These are phyloP conservation scores for Heliornis fulica DNA, from an alignment of 2,113 vertebrate species.

Conservation along the genomic window DNA sequence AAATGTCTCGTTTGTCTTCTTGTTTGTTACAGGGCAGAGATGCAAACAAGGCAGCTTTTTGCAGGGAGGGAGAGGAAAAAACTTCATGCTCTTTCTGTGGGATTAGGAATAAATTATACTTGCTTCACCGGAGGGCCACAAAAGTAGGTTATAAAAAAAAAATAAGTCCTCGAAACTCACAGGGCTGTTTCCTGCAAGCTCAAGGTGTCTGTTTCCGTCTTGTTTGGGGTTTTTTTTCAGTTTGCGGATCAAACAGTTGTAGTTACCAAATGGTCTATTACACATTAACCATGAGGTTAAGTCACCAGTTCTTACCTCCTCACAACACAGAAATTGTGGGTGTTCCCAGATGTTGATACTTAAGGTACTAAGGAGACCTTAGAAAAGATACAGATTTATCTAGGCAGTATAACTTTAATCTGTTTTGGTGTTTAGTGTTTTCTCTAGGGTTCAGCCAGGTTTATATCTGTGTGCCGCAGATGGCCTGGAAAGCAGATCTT, in stretches of 20 bases:
- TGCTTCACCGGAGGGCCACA: not conserved
- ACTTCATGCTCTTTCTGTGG: not conserved
- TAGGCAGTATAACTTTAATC: not conserved
- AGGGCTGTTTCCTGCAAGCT: not conserved
- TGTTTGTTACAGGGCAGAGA: slow-evolving; percentile 37
- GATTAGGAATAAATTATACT: not conserved
- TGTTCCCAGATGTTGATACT: not conserved
- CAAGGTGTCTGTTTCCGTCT: not conserved
- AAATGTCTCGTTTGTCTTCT: slow-evolving; percentile 33
- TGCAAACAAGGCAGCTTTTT: slow-evolving; percentile 29
- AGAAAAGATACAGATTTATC: fast-evolving
- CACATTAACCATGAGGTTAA: not conserved
- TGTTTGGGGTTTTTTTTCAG: not conserved
- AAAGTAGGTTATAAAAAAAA: slow-evolving; percentile 15
- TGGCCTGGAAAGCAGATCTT: not conserved
- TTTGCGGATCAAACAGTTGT: not conserved
- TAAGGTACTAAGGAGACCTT: not conserved
- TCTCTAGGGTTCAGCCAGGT: not conserved
- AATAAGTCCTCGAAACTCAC: not conserved
- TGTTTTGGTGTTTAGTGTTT: not conserved
- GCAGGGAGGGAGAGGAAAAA: not conserved
- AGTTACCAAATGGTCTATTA: not conserved
- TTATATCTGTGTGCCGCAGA: fast-evolving
- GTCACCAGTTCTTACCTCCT: not conserved
- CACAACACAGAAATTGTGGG: not conserved